phyloP scores from a whole-genome alignment of 2,888 invertebrate genomes.

The Crossocerus cetratus region DNA sequence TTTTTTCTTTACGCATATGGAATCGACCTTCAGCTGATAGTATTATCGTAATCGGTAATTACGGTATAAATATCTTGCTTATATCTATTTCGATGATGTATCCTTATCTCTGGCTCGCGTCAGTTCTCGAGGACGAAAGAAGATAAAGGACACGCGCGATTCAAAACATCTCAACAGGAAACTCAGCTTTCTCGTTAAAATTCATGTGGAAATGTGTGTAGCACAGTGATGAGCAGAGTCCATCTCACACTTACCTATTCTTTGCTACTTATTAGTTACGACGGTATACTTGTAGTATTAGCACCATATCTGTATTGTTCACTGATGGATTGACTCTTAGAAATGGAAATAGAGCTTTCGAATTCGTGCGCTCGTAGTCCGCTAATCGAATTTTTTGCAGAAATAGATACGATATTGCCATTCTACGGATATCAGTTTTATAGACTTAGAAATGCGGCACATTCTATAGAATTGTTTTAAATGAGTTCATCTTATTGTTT shows the following conservation, averaged over 20 bases:
- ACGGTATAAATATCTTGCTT: slow-evolving; percentile 58
- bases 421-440: too few species aligned
- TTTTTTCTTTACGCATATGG: slow-evolving; percentile 49
- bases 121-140: slow-evolving; percentile 28
- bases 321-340: slow-evolving; percentile 15
- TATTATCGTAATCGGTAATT: slow-evolving; percentile 46
- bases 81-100: slow-evolving; percentile 59
- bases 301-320: slow-evolving; percentile 62
- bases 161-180: slow-evolving; percentile 29
- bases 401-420: too few species aligned
- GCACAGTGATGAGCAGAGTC: slow-evolving; percentile 35
- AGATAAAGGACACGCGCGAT: slow-evolving; percentile 19
- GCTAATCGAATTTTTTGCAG: too few species aligned
- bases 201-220: slow-evolving; percentile 24
- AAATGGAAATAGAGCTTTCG: too few species aligned
- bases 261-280: slow-evolving; percentile 49
- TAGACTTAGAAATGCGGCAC: too few species aligned
- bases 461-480: too few species aligned
- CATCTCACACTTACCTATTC: slow-evolving; percentile 37
- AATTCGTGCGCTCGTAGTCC: too few species aligned
- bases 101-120: slow-evolving; percentile 24
- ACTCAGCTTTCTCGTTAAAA: slow-evolving; percentile 16
- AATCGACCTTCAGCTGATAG: slow-evolving; percentile 29
- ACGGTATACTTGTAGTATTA: slow-evolving; percentile 55
- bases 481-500: too few species aligned